A percentile compares a stretch with the other conserved stretches of the same genome.
These are phyloP conservation scores for Chirona hameri DNA, from an alignment of 2,888 invertebrate genomes.

Conservation along the genomic window DNA sequence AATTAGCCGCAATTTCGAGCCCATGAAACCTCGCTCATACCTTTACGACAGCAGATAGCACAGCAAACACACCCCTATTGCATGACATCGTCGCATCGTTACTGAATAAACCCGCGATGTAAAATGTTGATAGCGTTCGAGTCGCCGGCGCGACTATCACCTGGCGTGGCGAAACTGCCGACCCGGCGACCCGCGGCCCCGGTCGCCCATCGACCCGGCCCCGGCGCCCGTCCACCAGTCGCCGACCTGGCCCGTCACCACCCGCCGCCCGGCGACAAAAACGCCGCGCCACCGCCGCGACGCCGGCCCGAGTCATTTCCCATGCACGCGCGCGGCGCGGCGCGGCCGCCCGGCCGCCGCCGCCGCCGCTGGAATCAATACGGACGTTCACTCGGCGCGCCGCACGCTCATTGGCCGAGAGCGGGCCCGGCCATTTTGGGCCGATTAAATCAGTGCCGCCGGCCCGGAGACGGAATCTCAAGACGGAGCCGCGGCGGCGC, in stretches of 20 bases:
- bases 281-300: neutral
- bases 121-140: neutral
- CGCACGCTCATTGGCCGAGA: constrained; percentile 4
- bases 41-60: neutral
- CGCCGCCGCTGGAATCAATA: constrained; percentile 12
- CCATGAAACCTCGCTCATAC: constrained; percentile 7
- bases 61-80: neutral
- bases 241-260: neutral
- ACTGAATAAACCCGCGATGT: neutral
- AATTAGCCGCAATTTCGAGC: constrained; percentile 1
- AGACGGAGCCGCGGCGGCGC: constrained; percentile 40
- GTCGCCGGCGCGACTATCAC: neutral
- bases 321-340: constrained; percentile 1
- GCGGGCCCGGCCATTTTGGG: constrained; percentile 28
- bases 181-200: neutral
- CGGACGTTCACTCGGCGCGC: constrained; percentile 26
- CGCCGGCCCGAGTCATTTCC: neutral
- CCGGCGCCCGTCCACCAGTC: neutral
- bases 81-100: neutral
- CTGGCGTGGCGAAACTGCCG: neutral
- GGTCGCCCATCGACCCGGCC: neutral
- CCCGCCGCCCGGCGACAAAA: neutral
- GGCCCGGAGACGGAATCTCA: constrained; percentile 33
- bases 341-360: neutral
- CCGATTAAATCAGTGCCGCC: constrained; percentile 11